phyloP scores from a whole-genome alignment of 2,888 invertebrate genomes.

The Phragmatobia fuliginosa region DNA sequence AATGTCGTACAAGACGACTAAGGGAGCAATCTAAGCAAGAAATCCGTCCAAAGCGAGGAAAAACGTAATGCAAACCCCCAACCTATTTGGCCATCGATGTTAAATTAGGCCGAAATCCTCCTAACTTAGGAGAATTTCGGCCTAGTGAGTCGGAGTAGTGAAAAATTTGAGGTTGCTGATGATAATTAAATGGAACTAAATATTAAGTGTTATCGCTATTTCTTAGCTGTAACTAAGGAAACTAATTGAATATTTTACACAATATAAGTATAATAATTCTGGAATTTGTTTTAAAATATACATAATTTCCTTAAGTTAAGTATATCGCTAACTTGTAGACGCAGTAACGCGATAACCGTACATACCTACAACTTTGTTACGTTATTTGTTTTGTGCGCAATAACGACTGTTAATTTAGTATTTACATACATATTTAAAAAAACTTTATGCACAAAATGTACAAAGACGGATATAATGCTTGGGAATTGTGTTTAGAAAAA shows the following conservation, averaged over 20 bases:
- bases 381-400: slow-evolving; percentile 2
- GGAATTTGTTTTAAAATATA: neutral
- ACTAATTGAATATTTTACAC: neutral
- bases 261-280: neutral
- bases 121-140: no score
- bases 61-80: no score
- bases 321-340: slow-evolving; percentile 4
- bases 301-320: slow-evolving; percentile 9
- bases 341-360: neutral
- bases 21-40: no score
- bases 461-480: no score
- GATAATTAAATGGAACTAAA: neutral
- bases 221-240: slow-evolving; percentile 28
- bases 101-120: neutral
- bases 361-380: neutral
- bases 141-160: no score
- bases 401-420: no score
- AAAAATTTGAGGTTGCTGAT: no score
- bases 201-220: slow-evolving; percentile 28
- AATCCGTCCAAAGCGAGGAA: no score
- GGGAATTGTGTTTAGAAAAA: no score
- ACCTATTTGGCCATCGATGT: neutral
- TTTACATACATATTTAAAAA: no score
- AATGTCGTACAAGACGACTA: no score
- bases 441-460: no score